Percentiles rank a stretch among this genome's conserved stretches.
These are phyloP conservation scores for Arizona elegans DNA, from an alignment of 2,113 vertebrate genomes.

Conservation along the genomic window DNA sequence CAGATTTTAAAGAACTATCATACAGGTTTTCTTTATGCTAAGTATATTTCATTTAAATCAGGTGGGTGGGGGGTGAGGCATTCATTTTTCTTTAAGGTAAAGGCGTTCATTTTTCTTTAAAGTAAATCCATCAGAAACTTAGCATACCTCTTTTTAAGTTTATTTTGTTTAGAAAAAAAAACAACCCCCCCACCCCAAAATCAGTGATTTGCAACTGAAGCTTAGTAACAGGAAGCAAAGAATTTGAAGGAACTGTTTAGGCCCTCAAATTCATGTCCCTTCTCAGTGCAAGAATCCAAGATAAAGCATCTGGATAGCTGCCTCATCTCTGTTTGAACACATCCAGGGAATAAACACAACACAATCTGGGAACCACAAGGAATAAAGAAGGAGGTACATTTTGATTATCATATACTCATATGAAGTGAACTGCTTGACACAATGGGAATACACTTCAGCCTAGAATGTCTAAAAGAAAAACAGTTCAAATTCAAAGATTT, in stretches of 20 bases:
- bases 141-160: not conserved
- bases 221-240: not conserved
- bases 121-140: not conserved
- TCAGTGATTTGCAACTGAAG: not conserved
- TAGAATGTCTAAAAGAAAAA: not conserved
- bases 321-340: not conserved
- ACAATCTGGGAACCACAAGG: not conserved
- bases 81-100: not conserved
- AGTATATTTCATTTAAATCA: not conserved
- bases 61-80: accelerated
- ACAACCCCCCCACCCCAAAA: not conserved
- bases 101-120: not conserved
- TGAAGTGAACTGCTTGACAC: not conserved
- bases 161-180: not conserved
- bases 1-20: not conserved
- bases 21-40: not conserved
- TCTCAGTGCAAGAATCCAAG: not conserved
- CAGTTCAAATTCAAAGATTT: not conserved
- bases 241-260: not conserved
- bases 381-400: not conserved
- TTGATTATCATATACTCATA: not conserved
- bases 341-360: not conserved
- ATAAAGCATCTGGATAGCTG: not conserved
- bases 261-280: not conserved
- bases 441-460: not conserved